These are phyloP conservation scores for Alentia gelatinosa DNA, from an alignment of 2,888 invertebrate genomes.

Conservation along the genomic window DNA sequence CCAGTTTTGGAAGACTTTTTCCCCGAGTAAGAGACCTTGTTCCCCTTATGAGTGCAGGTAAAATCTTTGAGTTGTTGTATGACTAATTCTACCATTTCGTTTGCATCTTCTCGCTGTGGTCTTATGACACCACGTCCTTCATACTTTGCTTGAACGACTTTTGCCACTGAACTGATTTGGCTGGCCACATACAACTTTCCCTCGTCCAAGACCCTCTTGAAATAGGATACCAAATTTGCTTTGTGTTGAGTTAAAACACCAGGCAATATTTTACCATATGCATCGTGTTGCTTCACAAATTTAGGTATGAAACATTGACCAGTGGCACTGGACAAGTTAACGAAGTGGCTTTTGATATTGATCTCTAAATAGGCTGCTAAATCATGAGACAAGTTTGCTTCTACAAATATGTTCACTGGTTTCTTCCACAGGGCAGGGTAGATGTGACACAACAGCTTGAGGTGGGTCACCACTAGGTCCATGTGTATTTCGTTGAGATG, in stretches of 20 bases:
- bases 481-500: not conserved
- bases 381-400: too few relatives aligned
- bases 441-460: not conserved
- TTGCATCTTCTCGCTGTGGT: not conserved
- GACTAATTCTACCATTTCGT: not conserved
- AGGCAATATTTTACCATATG: too few relatives aligned
- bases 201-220: not conserved
- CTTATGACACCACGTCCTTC: not conserved
- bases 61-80: too few relatives aligned
- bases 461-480: not conserved
- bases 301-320: too few relatives aligned
- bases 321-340: not conserved
- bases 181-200: not conserved
- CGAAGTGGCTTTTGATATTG: not conserved
- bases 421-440: too few relatives aligned
- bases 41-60: not conserved
- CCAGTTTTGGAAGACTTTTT: not conserved
- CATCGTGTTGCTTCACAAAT: too few relatives aligned
- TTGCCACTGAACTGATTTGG: not conserved
- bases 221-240: not conserved
- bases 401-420: too few relatives aligned
- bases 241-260: too few relatives aligned
- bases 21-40: not conserved
- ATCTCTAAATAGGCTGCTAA: not conserved
- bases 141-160: not conserved